A percentile compares a stretch with the other conserved stretches of the same genome.
These are phyloP conservation scores for Drosophila lini DNA, from an alignment of 1,140 invertebrate species.

Conservation along the genomic window DNA sequence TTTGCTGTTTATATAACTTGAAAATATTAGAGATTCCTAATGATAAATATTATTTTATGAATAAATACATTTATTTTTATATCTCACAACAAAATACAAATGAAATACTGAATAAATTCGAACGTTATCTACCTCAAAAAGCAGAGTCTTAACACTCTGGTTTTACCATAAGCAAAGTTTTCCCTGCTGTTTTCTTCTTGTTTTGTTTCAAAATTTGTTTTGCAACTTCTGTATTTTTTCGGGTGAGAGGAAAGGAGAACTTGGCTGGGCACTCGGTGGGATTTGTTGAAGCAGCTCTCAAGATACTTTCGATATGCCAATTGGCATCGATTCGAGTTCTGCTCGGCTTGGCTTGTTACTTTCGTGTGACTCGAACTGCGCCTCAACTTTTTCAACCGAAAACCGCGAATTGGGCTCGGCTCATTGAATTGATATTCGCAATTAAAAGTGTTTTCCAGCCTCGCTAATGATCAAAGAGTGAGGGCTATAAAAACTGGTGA, in stretches of 20 bases:
- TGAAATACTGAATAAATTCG: not conserved
- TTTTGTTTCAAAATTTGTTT: constrained; percentile 61
- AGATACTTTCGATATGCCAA: constrained; percentile 62
- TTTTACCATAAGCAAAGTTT: not conserved
- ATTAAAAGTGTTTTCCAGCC: constrained; percentile 40
- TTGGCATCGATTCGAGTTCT: constrained; percentile 65
- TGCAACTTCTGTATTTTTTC: constrained; percentile 45
- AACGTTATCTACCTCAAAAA: not conserved
- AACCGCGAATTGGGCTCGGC: constrained; percentile 44
- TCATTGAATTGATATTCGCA: constrained; percentile 70
- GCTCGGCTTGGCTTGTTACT: constrained; percentile 35
- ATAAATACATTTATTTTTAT: not conserved
- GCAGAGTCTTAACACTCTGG: constrained; percentile 4
- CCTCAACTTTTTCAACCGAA: constrained; percentile 57
- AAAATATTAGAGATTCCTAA: not conserved
- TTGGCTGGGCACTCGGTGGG: constrained; percentile 37
- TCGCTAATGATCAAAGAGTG: constrained; percentile 29
- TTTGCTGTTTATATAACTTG: not conserved
- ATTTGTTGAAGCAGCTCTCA: constrained; percentile 70
- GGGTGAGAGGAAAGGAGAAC: constrained; percentile 12
- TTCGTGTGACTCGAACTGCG: constrained; percentile 70
- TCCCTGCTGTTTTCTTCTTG: constrained; percentile 50
- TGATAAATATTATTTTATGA: not conserved
- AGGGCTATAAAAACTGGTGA: constrained; percentile 23
- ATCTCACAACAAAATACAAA: too few species aligned